phyloP scores from a whole-genome alignment of 2,797 vertebrate genomes.

The Oophaga sylvatica region DNA sequence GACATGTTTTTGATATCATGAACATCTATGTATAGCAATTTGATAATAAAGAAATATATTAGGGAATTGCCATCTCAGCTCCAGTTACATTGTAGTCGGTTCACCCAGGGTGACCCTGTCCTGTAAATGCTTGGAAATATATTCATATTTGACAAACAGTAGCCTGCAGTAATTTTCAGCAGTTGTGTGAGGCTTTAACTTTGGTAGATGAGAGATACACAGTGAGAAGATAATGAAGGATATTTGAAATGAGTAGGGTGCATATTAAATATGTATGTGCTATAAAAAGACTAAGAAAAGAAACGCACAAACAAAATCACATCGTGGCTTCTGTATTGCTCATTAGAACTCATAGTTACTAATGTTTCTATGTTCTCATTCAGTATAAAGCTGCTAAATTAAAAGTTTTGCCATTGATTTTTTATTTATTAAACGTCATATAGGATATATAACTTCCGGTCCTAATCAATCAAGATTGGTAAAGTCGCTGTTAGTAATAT shows the following conservation, averaged over 20 bases:
- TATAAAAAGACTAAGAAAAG: constrained; percentile 12
- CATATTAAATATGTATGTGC: constrained; percentile 21
- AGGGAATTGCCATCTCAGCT: neutral
- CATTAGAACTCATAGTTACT: neutral
- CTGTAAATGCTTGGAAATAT: neutral
- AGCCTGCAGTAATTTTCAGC: neutral
- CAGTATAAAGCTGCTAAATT: neutral
- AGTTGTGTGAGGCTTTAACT: neutral
- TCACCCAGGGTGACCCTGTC: neutral
- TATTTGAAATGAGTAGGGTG: neutral
- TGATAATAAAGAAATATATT: neutral
- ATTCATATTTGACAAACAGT: neutral
- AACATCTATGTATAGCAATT: neutral
- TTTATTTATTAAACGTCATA: neutral
- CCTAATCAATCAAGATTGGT: neutral
- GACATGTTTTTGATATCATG: neutral
- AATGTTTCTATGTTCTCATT: neutral
- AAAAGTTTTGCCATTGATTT: neutral
- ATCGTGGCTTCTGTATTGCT: neutral
- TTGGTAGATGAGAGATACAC: neutral
- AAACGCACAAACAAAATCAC: neutral
- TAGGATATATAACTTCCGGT: neutral
- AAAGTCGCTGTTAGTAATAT: neutral
- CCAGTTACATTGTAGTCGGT: neutral
- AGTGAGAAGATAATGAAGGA: constrained; percentile 22